Evolutionary conservation across 2,113 vertebrate genomes (phyloP).

Genomic region (Stegastes partitus): DNA sequence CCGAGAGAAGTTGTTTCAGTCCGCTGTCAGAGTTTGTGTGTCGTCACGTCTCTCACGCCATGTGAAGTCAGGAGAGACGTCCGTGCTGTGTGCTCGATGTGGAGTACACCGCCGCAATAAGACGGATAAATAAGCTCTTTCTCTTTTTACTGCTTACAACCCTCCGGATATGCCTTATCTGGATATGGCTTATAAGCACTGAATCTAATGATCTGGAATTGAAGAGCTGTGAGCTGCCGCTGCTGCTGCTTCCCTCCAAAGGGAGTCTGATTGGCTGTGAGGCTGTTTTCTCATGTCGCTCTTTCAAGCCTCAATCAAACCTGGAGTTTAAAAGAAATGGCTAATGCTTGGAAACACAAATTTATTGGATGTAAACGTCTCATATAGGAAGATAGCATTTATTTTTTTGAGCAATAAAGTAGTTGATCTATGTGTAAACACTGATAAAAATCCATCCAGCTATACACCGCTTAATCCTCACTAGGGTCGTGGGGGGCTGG

Average conservation of each 20-base stretch:
- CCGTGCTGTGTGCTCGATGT: conserved; percentile 7
- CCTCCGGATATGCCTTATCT: conserved; percentile 17
- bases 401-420: background rate
- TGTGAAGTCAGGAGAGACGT: conserved; percentile 8
- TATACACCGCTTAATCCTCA: too few species aligned
- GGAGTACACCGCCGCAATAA: conserved; percentile 13
- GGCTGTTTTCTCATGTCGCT: background rate
- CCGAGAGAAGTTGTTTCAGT: conserved; percentile 12
- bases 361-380: too few species aligned
- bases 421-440: background rate
- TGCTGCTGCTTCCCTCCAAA: conserved; percentile 19
- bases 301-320: background rate
- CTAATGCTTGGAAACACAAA: background rate
- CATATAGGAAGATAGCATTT: background rate
- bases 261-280: conserved; percentile 20
- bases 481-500: too few species aligned
- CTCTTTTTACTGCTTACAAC: conserved; percentile 14
- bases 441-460: too few species aligned
- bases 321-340: background rate
- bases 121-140: conserved; percentile 12
- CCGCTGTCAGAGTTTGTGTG: conserved; percentile 9
- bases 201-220: conserved; percentile 49
- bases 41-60: background rate
- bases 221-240: conserved; percentile 20
- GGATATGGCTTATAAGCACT: conserved; percentile 20